These are phyloP conservation scores for Protaetia brevitarsis DNA, from an alignment of 1,140 invertebrate genomes.

Conservation along the genomic window DNA sequence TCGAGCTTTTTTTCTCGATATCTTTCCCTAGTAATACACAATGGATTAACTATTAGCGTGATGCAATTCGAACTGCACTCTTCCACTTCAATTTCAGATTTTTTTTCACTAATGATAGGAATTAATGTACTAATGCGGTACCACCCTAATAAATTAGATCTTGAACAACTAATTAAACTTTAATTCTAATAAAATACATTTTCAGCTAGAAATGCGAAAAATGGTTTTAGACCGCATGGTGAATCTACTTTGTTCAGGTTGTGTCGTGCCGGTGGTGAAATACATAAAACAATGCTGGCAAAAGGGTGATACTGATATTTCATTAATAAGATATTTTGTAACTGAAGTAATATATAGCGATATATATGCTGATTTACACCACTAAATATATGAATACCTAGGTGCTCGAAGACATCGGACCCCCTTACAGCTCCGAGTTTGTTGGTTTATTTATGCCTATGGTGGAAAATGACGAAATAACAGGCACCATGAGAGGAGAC, in stretches of 20 bases:
- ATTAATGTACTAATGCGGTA: too few species aligned
- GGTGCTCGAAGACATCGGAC: conserved; percentile 94
- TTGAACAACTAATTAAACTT: background rate
- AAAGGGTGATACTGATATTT: conserved; percentile 93
- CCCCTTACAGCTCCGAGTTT: conserved; percentile 94
- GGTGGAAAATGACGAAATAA: conserved; percentile 98
- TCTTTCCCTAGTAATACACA: too few species aligned
- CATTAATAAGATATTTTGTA: conserved; percentile 94
- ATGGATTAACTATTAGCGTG: too few species aligned
- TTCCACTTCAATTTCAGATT: too few species aligned
- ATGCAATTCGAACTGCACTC: too few species aligned
- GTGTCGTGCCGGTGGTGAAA: conserved; percentile 91
- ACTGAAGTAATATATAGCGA: conserved; percentile 68
- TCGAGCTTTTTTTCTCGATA: too few species aligned
- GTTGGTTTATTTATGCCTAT: conserved; percentile 92
- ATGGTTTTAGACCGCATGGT: conserved; percentile 98
- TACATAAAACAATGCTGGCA: conserved; percentile 95
- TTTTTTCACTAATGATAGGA: too few species aligned
- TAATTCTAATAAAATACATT: background rate
- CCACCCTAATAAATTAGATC: background rate
- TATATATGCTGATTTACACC: background rate
- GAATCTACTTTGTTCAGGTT: conserved; percentile 89
- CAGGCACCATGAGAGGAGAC: conserved; percentile 86
- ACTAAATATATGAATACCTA: conserved; percentile 49
- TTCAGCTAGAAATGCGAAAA: conserved; percentile 89